Evolutionary conservation across 2,113 vertebrate genomes (phyloP).

Genomic region (Ctenomys sociabilis): DNA sequence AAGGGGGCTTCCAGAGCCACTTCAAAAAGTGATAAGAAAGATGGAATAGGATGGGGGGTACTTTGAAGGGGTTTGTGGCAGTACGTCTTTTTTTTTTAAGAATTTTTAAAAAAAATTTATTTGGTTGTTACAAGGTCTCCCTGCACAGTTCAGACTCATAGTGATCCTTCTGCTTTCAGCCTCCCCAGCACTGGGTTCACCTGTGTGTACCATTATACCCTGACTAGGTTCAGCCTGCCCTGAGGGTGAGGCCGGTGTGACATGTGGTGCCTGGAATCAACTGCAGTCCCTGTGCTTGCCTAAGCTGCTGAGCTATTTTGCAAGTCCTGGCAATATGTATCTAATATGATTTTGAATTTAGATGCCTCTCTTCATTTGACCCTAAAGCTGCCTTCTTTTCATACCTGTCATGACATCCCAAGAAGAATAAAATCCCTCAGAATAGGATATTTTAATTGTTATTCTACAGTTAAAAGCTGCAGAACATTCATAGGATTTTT

Average conservation of each 20-base stretch:
- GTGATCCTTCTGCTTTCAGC: no score
- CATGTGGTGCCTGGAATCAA: no score
- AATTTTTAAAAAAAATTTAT: no score
- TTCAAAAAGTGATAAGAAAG: background rate
- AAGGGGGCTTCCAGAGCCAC: background rate
- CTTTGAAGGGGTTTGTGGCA: background rate
- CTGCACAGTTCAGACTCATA: no score
- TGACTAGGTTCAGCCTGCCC: no score
- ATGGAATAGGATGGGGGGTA: background rate
- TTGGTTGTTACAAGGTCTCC: no score
- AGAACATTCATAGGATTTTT: conserved; percentile 26
- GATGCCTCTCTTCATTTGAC: conserved; percentile 26
- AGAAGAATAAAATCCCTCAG: background rate
- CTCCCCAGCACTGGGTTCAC: no score
- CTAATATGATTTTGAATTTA: background rate
- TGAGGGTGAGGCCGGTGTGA: no score
- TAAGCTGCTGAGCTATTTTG: no score
- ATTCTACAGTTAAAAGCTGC: conserved; percentile 15
- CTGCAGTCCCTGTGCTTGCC: no score
- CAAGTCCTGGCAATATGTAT: background rate
- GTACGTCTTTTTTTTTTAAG: background rate
- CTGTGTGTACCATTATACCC: no score
- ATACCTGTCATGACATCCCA: background rate
- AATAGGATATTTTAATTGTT: conserved; percentile 41
- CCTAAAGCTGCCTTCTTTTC: background rate